Base-by-base conservation (phyloP, 2,113 vertebrate species). In the Pygoscelis antarcticus region DNA sequence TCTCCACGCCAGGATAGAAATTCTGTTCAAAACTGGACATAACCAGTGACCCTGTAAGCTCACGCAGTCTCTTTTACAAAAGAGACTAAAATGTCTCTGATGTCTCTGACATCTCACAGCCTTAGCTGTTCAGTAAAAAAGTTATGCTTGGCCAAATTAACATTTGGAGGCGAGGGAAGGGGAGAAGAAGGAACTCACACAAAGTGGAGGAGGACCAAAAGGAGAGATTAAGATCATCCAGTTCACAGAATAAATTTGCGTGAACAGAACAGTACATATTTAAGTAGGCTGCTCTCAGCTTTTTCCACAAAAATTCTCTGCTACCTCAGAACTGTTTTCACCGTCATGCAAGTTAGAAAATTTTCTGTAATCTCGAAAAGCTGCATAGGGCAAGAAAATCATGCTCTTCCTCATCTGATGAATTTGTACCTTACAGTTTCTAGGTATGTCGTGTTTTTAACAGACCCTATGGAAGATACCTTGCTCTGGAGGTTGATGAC, bases 161-260 rank as follows among this genome's bases (percentile, higher is more conserved):
- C 29, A 47, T 85, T 57, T 86, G 57, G 26, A 87, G 40, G 25
- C 1, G 4, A 87, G 6, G 7, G 11, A 78, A 46, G 12, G 23
- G 22, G 47, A 62, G 29, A 93, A 46, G 23, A 61, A 85, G 23
- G 6, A 75, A 57, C 8, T 87, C 12, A 20, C 1, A 46, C 5
- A 27, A 87, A 51, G 9, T 34, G 18, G 42, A 83, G 1, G 9
- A 44, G 5, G 10, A 44, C 30, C n/a, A 66, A 79, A 96, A 71
- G 19, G 46, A 70, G 19, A 10, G 46, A 70, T 36, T 54, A 71
- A 46, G 27, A 44, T 81, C 12, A 74, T 13, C 5, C 16, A 58
- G 11, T 40, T 66, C n/a, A 61, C 5, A 26, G 54, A 18, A 79
- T 8, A 80, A 71, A 69, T 36, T 18, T 54, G 6, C 0, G 0